A percentile compares a stretch with the other conserved stretches of the same genome.
Evolutionary conservation across 2,113 vertebrate genomes (phyloP).

Genomic region (Riparia riparia): DNA sequence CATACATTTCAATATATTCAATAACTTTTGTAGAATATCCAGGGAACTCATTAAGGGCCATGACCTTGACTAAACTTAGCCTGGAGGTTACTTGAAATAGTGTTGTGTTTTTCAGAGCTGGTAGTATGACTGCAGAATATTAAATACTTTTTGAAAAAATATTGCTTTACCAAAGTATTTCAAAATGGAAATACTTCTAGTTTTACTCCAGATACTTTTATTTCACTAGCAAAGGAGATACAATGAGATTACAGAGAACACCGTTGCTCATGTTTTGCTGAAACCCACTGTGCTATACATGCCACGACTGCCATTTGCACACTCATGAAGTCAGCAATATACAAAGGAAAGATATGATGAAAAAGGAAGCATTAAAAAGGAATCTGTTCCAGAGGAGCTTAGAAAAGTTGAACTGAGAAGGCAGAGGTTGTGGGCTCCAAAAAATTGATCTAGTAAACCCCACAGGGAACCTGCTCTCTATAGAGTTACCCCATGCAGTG

Average conservation of each 20-base stretch:
- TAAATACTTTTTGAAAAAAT: neutral
- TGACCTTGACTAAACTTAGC: neutral
- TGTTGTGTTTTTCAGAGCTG: neutral
- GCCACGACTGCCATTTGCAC: neutral
- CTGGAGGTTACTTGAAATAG: constrained; percentile 1
- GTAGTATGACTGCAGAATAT: neutral
- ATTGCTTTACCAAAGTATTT: neutral
- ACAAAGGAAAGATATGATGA: neutral
- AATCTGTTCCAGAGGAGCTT: neutral
- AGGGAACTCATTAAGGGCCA: constrained; percentile 16
- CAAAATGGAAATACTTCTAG: neutral
- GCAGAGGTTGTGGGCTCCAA: neutral
- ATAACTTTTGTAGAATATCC: neutral
- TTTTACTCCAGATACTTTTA: neutral
- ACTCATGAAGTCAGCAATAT: neutral
- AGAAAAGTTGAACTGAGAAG: neutral
- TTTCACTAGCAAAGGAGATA: neutral
- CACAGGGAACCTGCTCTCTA: rapidly evolving
- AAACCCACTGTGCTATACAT: neutral
- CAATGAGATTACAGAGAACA: neutral
- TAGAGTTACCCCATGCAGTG: neutral
- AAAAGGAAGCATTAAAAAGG: neutral
- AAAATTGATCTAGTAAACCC: neutral
- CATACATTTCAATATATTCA: neutral
- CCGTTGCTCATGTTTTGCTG: rapidly evolving